Evolutionary conservation across 2,888 invertebrate genomes (phyloP).

Genomic region (Mimachlamys varia): DNA sequence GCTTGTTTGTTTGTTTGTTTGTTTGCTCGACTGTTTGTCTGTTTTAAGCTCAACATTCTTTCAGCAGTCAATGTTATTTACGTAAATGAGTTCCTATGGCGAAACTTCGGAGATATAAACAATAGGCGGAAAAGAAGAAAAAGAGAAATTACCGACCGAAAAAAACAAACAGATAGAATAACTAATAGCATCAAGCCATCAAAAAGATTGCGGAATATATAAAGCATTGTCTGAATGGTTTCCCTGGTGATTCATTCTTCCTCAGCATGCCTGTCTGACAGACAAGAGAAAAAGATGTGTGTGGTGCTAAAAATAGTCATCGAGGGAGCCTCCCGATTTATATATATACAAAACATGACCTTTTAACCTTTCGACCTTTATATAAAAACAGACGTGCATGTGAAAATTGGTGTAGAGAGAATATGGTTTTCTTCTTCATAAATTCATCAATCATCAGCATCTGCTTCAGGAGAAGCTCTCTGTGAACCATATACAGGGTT

Average conservation of each 20-base stretch:
- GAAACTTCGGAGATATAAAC: no score
- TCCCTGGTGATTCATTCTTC: not conserved
- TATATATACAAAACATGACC: not conserved
- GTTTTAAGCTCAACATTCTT: no score
- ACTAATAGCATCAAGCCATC: not conserved
- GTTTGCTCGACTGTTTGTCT: no score
- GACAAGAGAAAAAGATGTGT: not conserved
- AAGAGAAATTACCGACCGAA: not conserved
- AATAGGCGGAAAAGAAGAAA: not conserved
- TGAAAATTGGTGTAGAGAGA: not conserved
- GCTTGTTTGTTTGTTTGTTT: no score
- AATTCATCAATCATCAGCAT: not conserved
- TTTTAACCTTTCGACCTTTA: not conserved
- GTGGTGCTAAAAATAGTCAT: not conserved
- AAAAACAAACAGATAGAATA: not conserved
- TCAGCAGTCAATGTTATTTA: no score
- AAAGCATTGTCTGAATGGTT: not conserved
- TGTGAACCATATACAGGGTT: not conserved
- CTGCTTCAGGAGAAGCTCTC: not conserved
- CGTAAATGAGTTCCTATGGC: no score
- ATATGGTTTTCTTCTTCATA: not conserved
- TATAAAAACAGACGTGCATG: constrained; percentile 13
- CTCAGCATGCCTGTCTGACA: not conserved
- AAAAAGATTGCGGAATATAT: not conserved
- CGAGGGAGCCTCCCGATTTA: not conserved